A percentile compares a stretch with the other conserved stretches of the same genome.
Conservation (phyloP, 2,797 vertebrate genomes). For the Ptychobarbus kaznakovi region DNA sequence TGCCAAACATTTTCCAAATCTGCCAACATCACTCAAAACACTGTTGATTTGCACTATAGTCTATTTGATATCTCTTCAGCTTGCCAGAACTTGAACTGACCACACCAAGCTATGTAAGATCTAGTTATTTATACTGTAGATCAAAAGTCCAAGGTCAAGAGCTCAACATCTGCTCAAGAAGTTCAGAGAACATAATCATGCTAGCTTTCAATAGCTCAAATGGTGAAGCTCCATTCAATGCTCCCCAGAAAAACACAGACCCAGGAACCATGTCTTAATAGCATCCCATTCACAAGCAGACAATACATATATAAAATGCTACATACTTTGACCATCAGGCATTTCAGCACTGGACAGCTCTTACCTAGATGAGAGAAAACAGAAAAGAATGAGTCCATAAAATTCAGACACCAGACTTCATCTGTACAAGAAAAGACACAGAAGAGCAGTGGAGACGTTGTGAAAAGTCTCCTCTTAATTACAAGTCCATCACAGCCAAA, state of each 20-base stretch:
- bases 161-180: background rate
- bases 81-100: slow-evolving; percentile 1
- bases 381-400: slow-evolving; percentile 15
- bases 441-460: slow-evolving; percentile 27
- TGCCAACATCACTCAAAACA: background rate
- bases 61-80: background rate
- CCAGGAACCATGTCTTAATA: background rate
- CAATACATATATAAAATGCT: slow-evolving; percentile 29
- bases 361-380: slow-evolving; percentile 59
- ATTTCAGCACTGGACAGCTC: slow-evolving; percentile 39
- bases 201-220: background rate
- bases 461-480: slow-evolving; percentile 56
- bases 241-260: background rate
- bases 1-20: background rate
- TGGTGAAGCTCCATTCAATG: slow-evolving; percentile 21
- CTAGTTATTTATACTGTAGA: background rate
- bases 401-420: slow-evolving; percentile 25
- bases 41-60: background rate
- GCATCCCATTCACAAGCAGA: background rate
- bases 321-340: slow-evolving; percentile 48
- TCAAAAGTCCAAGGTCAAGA: background rate
- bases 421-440: slow-evolving; percentile 12
- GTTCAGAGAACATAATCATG: background rate
- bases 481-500: slow-evolving; percentile 53
- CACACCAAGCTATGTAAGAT: background rate